Base-by-base conservation (phyloP, 2,113 vertebrate genomes). In the Anthoscopus minutus region DNA sequence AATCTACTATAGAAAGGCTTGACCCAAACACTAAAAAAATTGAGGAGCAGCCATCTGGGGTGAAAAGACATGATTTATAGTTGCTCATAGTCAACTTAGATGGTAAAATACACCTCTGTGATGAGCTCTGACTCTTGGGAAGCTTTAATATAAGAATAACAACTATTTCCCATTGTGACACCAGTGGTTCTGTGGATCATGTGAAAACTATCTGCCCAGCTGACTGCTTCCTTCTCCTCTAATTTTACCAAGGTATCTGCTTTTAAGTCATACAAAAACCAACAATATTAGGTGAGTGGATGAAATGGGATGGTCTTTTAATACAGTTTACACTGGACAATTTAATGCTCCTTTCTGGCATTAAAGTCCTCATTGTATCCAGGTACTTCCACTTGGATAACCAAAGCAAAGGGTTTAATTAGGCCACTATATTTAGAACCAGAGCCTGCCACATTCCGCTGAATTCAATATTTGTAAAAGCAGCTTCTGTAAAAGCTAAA, bases 21-120 rank as follows among this genome's bases (percentile, higher is more conserved):
- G 89, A 96, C 95, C 94, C 92, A 92, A 93, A 94, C 91, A 48
- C 3, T 6, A 81, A 90, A 54, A 33, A 82, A 93, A 80, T 8
- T 57, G 69, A 94, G 44, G 57, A 93, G 48, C 88, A 95, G 72
- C 85, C 90, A 96, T 92, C 90, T 95, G 90, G 82, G 94, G 80
- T 94, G 93, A 95, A 95, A 95, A 93, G 48, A 71, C 7, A 13
- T 22, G 25, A 25, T 28, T 92, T 89, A 33, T 56, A 64, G 62
- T 33, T 83, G 60, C 48, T 81, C 0, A 1, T 30, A 56, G 60
- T 82, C 90, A 86, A 88, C 50, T 87, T 70, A 83, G 54, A 40
- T n/a, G 28, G 38, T 33, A 73, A 86, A 79, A 94, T 91, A 77
- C 54, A 64, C 23, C 4, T 89, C 16, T 80, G 10, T 25, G 25